These are phyloP conservation scores for Ylistrum balloti DNA, from an alignment of 1,140 invertebrate species.

Conservation along the genomic window DNA sequence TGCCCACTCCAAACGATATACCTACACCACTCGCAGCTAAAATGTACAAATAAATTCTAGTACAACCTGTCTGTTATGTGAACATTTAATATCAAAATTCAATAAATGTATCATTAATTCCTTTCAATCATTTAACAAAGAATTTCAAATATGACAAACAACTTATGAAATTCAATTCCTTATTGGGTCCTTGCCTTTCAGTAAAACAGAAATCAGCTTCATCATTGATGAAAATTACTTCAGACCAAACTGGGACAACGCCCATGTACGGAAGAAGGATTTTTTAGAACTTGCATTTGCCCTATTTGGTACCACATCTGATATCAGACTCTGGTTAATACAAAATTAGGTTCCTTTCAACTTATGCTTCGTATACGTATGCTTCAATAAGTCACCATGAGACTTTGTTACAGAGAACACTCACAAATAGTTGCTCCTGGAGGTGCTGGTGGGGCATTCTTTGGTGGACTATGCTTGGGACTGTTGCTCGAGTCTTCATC, in stretches of 20 bases:
- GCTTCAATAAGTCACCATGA: not conserved
- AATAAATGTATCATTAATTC: not conserved
- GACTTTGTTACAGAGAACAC: conserved; percentile 46
- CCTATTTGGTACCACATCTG: too few species aligned
- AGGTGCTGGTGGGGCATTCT: conserved; percentile 75
- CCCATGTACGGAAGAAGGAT: too few species aligned
- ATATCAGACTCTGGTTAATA: too few species aligned
- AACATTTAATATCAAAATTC: not conserved
- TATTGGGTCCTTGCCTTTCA: too few species aligned
- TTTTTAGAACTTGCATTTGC: too few species aligned
- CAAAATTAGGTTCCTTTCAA: too few species aligned
- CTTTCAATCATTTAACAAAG: not conserved
- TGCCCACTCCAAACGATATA: conserved; percentile 69
- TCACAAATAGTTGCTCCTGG: conserved; percentile 78
- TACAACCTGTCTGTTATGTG: not conserved
- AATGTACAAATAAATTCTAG: conserved; percentile 27
- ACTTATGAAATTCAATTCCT: too few species aligned
- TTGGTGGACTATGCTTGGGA: conserved; percentile 73
- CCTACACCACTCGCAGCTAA: conserved; percentile 76
- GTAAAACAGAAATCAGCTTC: too few species aligned
- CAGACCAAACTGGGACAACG: too few species aligned
- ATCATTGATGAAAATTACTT: too few species aligned
- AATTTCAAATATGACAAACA: too few species aligned
- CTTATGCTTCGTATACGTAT: too few species aligned
- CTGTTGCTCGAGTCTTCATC: conserved; percentile 70